Evolutionary conservation across 2,797 vertebrate genomes (phyloP).

Genomic region (Mycteria americana): DNA sequence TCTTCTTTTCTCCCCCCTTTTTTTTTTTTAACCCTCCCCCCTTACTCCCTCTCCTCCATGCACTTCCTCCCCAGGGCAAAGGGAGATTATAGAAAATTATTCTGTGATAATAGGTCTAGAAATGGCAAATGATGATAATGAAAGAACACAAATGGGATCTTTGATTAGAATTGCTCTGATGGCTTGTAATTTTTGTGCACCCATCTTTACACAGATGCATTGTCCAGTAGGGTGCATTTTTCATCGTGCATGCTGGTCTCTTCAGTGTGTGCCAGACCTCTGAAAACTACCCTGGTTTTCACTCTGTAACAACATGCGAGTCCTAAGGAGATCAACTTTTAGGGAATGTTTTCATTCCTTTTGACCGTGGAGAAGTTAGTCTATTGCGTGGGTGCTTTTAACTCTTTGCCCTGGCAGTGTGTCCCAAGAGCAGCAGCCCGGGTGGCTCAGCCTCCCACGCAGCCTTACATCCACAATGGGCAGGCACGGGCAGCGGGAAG

Average conservation of each 20-base stretch:
- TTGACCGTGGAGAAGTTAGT: neutral
- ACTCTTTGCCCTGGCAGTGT: neutral
- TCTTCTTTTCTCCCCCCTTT: neutral
- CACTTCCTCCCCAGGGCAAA: neutral
- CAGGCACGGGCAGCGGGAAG: neutral
- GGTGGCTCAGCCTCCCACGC: neutral
- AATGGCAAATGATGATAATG: neutral
- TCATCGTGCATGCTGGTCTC: neutral
- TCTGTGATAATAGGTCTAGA: neutral
- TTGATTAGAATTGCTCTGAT: neutral
- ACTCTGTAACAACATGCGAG: rapidly evolving
- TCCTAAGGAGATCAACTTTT: neutral
- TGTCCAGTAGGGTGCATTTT: neutral
- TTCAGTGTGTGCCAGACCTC: neutral
- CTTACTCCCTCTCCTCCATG: neutral
- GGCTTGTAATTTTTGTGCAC: neutral
- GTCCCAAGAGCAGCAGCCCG: neutral
- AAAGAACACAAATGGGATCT: neutral
- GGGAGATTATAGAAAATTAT: neutral
- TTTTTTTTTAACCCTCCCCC: neutral
- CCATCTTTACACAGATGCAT: neutral
- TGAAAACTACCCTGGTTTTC: neutral
- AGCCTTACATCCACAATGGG: neutral
- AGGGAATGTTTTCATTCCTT: neutral
- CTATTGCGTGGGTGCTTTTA: neutral